phyloP scores from a whole-genome alignment of 2,113 vertebrate genomes.

The Silurus meridionalis region DNA sequence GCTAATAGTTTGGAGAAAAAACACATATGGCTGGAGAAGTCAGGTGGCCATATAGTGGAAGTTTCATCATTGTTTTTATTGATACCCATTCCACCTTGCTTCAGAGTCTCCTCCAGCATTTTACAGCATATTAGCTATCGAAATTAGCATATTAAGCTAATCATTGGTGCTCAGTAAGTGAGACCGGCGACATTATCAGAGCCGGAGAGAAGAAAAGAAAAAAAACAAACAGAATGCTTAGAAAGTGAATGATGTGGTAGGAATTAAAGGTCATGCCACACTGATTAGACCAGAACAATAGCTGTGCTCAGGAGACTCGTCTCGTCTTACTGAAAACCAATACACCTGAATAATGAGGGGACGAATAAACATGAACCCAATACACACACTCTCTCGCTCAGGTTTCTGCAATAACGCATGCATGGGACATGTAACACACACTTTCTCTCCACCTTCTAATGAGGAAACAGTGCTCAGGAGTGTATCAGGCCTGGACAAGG shows the following conservation, averaged over 20 bases:
- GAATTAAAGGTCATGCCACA: conserved; percentile 11
- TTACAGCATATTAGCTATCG: no score
- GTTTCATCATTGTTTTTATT: no score
- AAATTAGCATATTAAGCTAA: not conserved
- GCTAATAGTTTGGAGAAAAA: no score
- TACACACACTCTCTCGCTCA: conserved; percentile 8
- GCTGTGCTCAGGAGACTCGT: not conserved
- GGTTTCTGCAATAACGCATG: conserved; percentile 31
- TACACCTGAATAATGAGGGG: conserved; percentile 19
- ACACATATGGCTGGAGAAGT: no score
- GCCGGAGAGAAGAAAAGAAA: not conserved
- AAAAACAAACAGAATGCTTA: not conserved
- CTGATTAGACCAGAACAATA: not conserved
- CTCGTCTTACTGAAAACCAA: conserved; percentile 29
- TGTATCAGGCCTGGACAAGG: conserved; percentile 35
- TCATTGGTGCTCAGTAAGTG: not conserved
- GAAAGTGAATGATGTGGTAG: not conserved
- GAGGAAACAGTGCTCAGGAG: conserved; percentile 42
- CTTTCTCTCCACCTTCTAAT: conserved; percentile 42
- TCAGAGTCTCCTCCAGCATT: no score
- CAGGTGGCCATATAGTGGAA: no score
- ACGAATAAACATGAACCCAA: conserved; percentile 7
- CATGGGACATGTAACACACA: conserved; percentile 15
- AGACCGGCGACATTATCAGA: not conserved
- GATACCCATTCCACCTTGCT: no score